Conservation (phyloP, 1,140 invertebrate species). For the Panulirus ornatus region DNA sequence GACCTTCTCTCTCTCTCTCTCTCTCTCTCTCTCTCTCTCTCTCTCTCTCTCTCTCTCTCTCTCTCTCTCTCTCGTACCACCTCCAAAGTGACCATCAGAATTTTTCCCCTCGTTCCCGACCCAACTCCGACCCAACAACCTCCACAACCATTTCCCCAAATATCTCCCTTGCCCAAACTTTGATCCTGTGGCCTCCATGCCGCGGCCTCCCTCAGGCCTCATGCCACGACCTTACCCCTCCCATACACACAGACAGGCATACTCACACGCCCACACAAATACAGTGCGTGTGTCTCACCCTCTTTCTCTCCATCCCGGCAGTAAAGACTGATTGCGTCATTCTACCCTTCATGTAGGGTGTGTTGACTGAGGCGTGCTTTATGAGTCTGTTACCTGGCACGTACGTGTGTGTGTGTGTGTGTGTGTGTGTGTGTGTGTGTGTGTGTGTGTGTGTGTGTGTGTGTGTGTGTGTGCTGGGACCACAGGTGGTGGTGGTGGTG, state of each 20-base stretch:
- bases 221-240: no score
- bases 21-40: constrained; percentile 1
- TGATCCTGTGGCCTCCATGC: background rate
- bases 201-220: no score
- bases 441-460: constrained; percentile 6
- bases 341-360: background rate
- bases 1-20: background rate
- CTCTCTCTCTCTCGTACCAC: background rate
- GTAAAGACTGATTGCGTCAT: background rate
- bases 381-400: background rate
- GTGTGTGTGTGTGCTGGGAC: background rate
- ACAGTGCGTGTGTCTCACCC: background rate
- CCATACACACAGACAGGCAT: background rate
- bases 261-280: background rate
- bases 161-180: constrained; percentile 44
- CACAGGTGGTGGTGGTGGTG: background rate
- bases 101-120: background rate
- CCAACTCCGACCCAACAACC: constrained; percentile 2
- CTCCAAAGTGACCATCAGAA: constrained; percentile 11
- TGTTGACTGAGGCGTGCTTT: background rate
- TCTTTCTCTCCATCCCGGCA: background rate
- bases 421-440: constrained; percentile 25
- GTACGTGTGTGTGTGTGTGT: background rate
- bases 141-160: constrained; percentile 18
- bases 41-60: background rate